These are phyloP conservation scores for Cyanistes caeruleus DNA, from an alignment of 2,113 vertebrate genomes.

Conservation along the genomic window DNA sequence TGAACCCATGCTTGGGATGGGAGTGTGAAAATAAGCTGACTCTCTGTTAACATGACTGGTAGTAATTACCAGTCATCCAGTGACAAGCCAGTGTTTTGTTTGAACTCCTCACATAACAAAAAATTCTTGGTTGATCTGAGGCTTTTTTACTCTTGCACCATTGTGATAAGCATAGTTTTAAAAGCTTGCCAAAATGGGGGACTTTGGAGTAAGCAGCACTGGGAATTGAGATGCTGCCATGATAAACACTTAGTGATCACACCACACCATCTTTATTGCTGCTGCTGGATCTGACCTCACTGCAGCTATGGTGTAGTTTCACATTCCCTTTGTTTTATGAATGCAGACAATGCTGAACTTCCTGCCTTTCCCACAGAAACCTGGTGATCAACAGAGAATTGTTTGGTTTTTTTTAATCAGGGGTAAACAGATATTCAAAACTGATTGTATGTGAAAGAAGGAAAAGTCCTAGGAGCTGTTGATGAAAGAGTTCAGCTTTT, in stretches of 20 bases:
- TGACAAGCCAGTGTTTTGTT: background rate
- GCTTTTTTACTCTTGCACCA: background rate
- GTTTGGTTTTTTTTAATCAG: rapidly evolving
- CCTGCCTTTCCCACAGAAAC: background rate
- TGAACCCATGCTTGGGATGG: background rate
- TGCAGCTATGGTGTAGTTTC: background rate
- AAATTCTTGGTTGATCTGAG: background rate
- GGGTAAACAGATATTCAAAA: background rate
- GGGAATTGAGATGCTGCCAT: background rate
- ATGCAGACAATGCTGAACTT: background rate
- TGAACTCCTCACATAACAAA: background rate
- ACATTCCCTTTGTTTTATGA: background rate
- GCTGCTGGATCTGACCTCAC: background rate
- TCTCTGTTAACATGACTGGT: background rate
- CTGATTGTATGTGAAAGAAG: background rate
- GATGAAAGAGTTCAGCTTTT: background rate
- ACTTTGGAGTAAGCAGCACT: background rate
- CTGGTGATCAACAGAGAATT: background rate
- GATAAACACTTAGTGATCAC: background rate
- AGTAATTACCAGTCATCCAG: background rate
- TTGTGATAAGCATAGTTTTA: background rate
- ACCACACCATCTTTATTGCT: background rate
- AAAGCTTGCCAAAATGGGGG: background rate
- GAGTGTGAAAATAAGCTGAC: background rate
- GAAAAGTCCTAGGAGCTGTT: background rate